Base-by-base conservation (phyloP, 2,888 invertebrate species). In the Endotricha flammealis region DNA sequence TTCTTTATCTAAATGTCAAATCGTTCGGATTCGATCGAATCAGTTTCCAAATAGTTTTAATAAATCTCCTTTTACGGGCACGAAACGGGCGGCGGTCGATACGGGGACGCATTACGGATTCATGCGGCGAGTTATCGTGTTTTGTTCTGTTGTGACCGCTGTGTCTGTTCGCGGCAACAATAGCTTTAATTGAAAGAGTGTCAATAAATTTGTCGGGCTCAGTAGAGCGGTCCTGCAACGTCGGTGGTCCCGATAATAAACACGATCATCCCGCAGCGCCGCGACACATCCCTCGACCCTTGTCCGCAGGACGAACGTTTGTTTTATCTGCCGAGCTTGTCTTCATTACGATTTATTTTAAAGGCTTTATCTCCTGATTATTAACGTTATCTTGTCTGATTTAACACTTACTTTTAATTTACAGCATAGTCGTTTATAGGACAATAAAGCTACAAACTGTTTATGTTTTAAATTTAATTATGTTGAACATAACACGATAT, bases 1-100 rank as follows among this genome's bases (percentile, higher is more conserved):
- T 68, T 77, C 73, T 83, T 86, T 86, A 86, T 86, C 86, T 86
- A 80, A 85, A 86, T 82, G 86, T 86, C 86, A 86, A 86, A 86
- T 86, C 86, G 82, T 82, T 76, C 80, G 74, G 72, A 75, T 78
- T 70, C 86, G 85, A 86, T 86, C 85, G 86, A 81, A 85, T 86
- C 85, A 75, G 86, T 86, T 80, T 76, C 78, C 79, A 81, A 86
- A 86, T 85, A 85, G 85, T 86, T 86, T 85, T 80, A 85, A 86
- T 86, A 86, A 86, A 86, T 86, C 86, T 85, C 83, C 82, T 85
- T 86, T 86, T 83, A 86, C 82, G 67, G 78, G 70, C 52, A 61
- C 58, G 59, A 63, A 65, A 66, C 70, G 67, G 61, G 62, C 64
- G 63, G 66, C 73, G 68, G 65, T 62, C 70, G 79, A 81, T 83